These are phyloP conservation scores for Zaprionus inermis DNA, from an alignment of 1,140 invertebrate species.

Conservation along the genomic window DNA sequence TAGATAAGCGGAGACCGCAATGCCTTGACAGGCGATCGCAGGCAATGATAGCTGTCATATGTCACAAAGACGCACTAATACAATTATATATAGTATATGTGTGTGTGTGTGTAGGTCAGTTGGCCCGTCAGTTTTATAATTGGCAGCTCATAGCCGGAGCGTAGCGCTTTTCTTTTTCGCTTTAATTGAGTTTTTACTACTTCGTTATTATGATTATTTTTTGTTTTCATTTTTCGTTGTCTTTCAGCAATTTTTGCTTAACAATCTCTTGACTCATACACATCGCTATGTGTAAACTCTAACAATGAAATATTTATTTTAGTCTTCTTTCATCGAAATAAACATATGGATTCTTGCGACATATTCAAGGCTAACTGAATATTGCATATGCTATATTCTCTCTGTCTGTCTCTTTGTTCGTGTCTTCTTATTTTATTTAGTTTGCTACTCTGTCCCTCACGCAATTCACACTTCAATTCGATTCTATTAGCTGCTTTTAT, in stretches of 20 bases:
- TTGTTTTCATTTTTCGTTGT: conserved; percentile 15
- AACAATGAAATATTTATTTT: conserved; percentile 25
- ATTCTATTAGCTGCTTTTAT: conserved; percentile 33
- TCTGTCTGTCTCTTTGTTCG: neutral
- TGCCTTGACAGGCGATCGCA: conserved; percentile 39
- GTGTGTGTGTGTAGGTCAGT: conserved; percentile 43
- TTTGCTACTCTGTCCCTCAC: conserved; percentile 34
- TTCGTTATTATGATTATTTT: conserved; percentile 16
- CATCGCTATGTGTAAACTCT: conserved; percentile 18
- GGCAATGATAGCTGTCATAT: conserved; percentile 35
- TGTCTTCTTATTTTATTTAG: conserved; percentile 8
- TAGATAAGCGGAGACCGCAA: conserved; percentile 28
- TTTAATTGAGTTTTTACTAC: conserved; percentile 41
- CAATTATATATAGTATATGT: neutral
- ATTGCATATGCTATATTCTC: conserved; percentile 54
- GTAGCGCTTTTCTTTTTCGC: conserved; percentile 18
- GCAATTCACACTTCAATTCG: conserved; percentile 64
- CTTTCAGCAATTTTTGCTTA: conserved; percentile 17
- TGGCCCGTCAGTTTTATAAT: conserved; percentile 28
- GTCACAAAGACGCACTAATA: conserved; percentile 12
- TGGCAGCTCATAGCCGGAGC: conserved; percentile 9
- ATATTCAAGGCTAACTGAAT: conserved; percentile 77
- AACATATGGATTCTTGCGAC: conserved; percentile 71
- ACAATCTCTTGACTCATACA: conserved; percentile 58
- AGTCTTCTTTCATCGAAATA: conserved; percentile 55